phyloP scores from a whole-genome alignment of 2,797 vertebrate species.

The Argya squamiceps region DNA sequence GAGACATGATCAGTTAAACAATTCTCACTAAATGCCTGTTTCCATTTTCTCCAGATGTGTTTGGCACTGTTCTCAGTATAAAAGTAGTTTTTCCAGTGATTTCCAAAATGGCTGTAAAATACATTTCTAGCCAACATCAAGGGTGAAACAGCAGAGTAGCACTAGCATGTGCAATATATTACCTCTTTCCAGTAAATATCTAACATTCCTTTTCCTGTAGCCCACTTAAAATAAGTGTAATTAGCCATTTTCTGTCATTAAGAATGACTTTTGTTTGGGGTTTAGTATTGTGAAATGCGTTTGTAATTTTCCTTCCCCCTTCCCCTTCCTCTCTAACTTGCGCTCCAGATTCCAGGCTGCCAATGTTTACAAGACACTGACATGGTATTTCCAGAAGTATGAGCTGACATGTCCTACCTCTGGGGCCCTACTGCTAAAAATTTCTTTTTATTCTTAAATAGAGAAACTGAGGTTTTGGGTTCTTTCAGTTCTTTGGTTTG shows the following conservation, averaged over 20 bases:
- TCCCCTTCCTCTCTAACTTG: not conserved
- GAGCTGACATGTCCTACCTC: not conserved
- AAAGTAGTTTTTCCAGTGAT: not conserved
- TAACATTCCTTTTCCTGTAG: not conserved
- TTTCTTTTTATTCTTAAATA: not conserved
- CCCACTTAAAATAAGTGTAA: not conserved
- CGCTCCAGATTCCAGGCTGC: not conserved
- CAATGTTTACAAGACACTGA: not conserved
- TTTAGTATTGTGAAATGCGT: not conserved
- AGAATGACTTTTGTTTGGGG: not conserved
- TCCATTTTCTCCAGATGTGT: not conserved
- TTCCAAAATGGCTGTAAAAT: not conserved
- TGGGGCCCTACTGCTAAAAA: not conserved
- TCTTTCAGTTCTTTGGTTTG: not conserved
- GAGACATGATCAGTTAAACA: not conserved
- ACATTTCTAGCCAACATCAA: not conserved
- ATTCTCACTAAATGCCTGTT: not conserved
- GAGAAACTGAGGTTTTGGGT: not conserved
- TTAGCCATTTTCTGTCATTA: not conserved
- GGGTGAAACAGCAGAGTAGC: not conserved
- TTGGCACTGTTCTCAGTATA: not conserved
- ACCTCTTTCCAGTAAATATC: not conserved
- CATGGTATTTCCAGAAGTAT: not conserved
- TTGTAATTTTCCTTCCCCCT: not conserved
- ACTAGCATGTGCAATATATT: not conserved